These are phyloP conservation scores for Falco rusticolus DNA, from an alignment of 2,797 vertebrate species.

Conservation along the genomic window DNA sequence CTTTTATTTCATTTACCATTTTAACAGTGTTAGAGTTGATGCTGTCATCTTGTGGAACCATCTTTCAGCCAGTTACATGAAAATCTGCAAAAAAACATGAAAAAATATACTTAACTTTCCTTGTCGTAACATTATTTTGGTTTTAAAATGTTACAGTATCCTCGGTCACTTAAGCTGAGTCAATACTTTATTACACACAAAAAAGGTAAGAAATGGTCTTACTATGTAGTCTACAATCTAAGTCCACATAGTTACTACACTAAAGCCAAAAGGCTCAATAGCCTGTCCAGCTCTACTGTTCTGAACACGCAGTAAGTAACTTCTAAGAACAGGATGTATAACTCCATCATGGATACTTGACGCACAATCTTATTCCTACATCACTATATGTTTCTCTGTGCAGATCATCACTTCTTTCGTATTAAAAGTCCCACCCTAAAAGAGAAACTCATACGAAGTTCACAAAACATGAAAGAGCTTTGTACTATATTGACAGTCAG, in stretches of 20 bases:
- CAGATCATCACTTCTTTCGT: background rate
- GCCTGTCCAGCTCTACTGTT: background rate
- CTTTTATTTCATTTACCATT: slow-evolving; percentile 41
- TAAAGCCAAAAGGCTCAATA: background rate
- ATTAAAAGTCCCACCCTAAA: background rate
- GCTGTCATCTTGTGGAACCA: slow-evolving; percentile 17
- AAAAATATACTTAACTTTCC: background rate
- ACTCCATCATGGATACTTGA: background rate
- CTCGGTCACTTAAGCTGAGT: background rate
- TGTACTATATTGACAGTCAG: background rate
- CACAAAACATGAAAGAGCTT: background rate
- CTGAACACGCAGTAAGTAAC: background rate
- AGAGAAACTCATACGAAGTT: background rate
- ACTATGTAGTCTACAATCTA: fast-evolving
- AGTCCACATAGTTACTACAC: background rate
- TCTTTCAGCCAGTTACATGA: slow-evolving; percentile 29
- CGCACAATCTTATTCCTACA: background rate
- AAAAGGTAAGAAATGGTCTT: background rate
- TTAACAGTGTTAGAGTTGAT: background rate
- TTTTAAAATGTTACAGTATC: background rate
- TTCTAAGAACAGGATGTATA: background rate
- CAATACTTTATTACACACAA: background rate
- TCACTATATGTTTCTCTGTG: background rate
- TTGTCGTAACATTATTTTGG: background rate
- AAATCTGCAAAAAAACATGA: background rate